phyloP scores from a whole-genome alignment of 2,888 invertebrate species.

The Noctua janthe region DNA sequence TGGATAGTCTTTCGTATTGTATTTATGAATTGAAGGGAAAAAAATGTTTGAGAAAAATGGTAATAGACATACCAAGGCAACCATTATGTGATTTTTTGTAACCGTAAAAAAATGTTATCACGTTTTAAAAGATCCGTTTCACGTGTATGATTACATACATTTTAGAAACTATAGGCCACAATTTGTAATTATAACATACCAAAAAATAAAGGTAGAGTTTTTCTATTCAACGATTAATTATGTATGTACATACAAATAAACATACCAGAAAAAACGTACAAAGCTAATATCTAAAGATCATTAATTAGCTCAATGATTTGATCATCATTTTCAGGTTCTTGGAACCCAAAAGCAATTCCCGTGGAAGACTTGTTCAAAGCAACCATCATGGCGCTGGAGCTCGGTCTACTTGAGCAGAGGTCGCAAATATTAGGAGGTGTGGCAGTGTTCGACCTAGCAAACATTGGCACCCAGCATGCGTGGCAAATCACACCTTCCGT shows the following conservation, averaged over 20 bases:
- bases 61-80: background rate
- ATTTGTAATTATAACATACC: background rate
- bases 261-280: background rate
- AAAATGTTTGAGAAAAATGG: background rate
- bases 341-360: constrained; percentile 92
- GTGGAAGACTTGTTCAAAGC: constrained; percentile 93
- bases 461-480: constrained; percentile 93
- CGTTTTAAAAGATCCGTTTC: background rate
- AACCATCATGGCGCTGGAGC: constrained; percentile 92
- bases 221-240: background rate
- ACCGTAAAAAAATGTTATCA: background rate
- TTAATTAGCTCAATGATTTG: background rate
- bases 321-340: constrained; percentile 90
- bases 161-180: background rate
- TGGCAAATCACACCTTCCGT: constrained; percentile 93
- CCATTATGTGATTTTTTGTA: background rate
- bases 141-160: background rate
- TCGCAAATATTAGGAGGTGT: constrained; percentile 95
- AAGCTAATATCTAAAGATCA: background rate
- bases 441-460: constrained; percentile 94
- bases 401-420: constrained; percentile 93
- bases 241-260: background rate
- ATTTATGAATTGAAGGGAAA: background rate
- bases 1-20: background rate
- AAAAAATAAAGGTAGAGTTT: background rate